A percentile compares a stretch with the other conserved stretches of the same genome.
phyloP scores from a whole-genome alignment of 2,113 vertebrate species.

The Desmodus rotundus region DNA sequence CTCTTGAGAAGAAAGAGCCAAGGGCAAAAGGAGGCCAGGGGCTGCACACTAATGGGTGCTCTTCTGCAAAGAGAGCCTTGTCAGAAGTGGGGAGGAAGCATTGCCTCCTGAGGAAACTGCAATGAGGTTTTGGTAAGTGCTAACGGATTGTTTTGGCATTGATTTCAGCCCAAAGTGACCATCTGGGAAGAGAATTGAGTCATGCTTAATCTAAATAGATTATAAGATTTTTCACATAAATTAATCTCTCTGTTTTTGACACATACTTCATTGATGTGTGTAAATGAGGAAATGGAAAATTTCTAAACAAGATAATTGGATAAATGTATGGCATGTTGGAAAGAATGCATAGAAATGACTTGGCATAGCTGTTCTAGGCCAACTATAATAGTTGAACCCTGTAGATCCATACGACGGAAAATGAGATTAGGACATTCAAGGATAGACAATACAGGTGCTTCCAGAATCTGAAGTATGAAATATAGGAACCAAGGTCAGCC shows the following conservation, averaged over 20 bases:
- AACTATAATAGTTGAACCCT: not conserved
- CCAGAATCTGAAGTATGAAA: not conserved
- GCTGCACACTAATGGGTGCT: not conserved
- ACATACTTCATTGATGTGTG: not conserved
- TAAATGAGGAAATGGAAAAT: not conserved
- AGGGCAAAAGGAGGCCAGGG: not conserved
- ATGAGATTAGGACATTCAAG: not conserved
- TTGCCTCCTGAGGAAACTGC: not conserved
- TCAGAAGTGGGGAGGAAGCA: not conserved
- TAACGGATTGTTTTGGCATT: not conserved
- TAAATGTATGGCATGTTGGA: not conserved
- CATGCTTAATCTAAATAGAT: not conserved
- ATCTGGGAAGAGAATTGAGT: not conserved
- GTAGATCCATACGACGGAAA: not conserved
- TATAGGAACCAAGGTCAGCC: not conserved
- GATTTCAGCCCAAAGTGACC: not conserved
- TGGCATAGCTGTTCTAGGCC: not conserved
- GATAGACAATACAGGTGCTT: not conserved
- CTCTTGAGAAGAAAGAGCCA: not conserved
- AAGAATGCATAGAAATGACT: not conserved
- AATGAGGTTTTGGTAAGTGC: not conserved
- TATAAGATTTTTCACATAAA: not conserved
- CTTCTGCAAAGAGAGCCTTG: not conserved
- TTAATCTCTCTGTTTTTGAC: not conserved
- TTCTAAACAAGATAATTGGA: not conserved